Evolutionary conservation across 2,113 vertebrate genomes (phyloP).

Genomic region (Eretmochelys imbricata): DNA sequence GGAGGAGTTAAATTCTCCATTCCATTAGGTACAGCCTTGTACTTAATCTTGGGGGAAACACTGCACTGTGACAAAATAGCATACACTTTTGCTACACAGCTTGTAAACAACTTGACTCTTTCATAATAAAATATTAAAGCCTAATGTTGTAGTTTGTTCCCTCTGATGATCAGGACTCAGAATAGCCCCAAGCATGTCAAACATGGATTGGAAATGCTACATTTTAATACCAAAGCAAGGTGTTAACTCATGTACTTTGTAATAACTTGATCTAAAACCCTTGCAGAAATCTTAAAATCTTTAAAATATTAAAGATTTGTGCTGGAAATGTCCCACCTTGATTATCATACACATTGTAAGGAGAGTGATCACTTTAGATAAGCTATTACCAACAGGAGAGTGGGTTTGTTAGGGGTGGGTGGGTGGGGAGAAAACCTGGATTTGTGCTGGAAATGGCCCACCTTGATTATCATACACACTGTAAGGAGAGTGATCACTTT

Average conservation of each 20-base stretch:
- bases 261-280: conserved; percentile 22
- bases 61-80: conserved; percentile 34
- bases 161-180: conserved; percentile 45
- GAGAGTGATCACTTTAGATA: too few species aligned
- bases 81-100: conserved; percentile 18
- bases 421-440: too few species aligned
- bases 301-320: conserved; percentile 5
- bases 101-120: conserved; percentile 46
- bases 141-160: conserved; percentile 60
- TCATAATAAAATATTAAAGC: conserved; percentile 67
- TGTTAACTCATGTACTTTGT: conserved; percentile 1
- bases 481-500: too few species aligned
- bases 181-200: conserved; percentile 57
- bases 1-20: not conserved
- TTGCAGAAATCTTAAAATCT: not conserved
- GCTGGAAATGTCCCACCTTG: too few species aligned
- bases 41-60: not conserved
- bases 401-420: too few species aligned
- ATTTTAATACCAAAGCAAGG: conserved; percentile 16
- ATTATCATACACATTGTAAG: too few species aligned
- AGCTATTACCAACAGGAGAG: too few species aligned
- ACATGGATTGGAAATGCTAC: not conserved
- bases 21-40: not conserved
- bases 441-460: too few species aligned
- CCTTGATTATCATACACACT: too few species aligned